Evolutionary conservation across 2,888 invertebrate species (phyloP).

Genomic region (Pegoplata infirma): DNA sequence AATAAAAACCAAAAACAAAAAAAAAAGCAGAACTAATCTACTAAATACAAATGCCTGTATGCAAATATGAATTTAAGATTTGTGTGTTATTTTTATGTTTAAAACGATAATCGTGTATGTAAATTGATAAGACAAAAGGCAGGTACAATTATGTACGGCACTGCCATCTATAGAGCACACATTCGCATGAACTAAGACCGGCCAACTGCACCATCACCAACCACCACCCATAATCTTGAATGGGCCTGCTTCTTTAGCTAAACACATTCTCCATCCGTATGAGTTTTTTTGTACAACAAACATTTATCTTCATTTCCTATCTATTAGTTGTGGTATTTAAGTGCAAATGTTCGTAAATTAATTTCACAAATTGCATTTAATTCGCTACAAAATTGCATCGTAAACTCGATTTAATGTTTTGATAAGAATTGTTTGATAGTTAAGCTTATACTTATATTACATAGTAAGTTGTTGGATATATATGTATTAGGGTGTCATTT

Average conservation of each 20-base stretch:
- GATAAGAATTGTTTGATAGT: slow-evolving; percentile 65
- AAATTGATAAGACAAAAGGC: slow-evolving; percentile 51
- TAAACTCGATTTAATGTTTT: slow-evolving; percentile 68
- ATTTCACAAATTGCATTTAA: slow-evolving; percentile 72
- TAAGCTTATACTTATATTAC: background rate
- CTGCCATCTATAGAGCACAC: background rate
- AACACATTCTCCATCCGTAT: background rate
- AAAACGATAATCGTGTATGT: slow-evolving; percentile 44
- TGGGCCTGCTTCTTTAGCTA: background rate
- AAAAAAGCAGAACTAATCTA: too few relatives aligned
- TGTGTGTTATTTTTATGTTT: slow-evolving; percentile 29
- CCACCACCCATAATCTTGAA: slow-evolving; percentile 23
- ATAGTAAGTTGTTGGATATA: too few relatives aligned
- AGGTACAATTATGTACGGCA: slow-evolving; percentile 50
- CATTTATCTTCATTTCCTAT: slow-evolving; percentile 67
- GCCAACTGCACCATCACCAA: too few relatives aligned
- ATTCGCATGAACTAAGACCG: slow-evolving; percentile 10
- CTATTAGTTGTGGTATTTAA: slow-evolving; percentile 68
- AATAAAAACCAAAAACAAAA: too few relatives aligned
- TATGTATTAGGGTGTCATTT: background rate
- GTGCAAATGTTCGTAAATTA: slow-evolving; percentile 71
- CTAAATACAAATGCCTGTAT: too few relatives aligned
- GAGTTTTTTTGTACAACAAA: slow-evolving; percentile 61
- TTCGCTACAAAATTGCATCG: slow-evolving; percentile 65
- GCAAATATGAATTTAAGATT: slow-evolving; percentile 8